A percentile compares a stretch with the other conserved stretches of the same genome.
These are phyloP conservation scores for Bostrychus sinensis DNA, from an alignment of 2,113 vertebrate genomes.

Conservation along the genomic window DNA sequence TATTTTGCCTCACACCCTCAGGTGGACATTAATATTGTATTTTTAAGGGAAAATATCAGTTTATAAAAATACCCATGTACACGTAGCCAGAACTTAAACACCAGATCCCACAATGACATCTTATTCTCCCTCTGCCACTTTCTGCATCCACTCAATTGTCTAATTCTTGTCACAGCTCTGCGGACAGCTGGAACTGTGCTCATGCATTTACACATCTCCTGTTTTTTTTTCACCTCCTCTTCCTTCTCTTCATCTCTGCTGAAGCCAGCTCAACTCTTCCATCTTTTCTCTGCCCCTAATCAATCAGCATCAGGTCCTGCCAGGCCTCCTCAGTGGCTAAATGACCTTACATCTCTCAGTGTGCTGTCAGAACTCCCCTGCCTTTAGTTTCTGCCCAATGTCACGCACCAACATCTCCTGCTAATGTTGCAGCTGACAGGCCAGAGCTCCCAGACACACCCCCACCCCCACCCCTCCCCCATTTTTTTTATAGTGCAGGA, in stretches of 20 bases:
- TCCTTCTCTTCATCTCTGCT: constrained; percentile 14
- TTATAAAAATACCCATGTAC: background rate
- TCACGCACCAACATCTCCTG: constrained; percentile 48
- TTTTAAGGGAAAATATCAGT: no score
- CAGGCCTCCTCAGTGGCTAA: constrained; percentile 65
- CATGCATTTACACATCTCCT: constrained; percentile 20
- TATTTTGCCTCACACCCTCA: background rate
- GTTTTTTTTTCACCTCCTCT: background rate
- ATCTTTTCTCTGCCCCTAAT: constrained; percentile 60
- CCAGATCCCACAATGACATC: background rate
- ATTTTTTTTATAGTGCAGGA: constrained; percentile 27
- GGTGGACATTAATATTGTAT: no score
- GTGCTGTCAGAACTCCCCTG: constrained; percentile 55
- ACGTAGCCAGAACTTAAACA: background rate
- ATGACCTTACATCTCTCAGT: constrained; percentile 67
- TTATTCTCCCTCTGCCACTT: constrained; percentile 6
- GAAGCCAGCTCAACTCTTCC: constrained; percentile 32
- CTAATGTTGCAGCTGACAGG: constrained; percentile 59
- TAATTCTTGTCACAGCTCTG: constrained; percentile 5
- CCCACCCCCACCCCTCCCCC: constrained; percentile 17
- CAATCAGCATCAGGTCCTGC: constrained; percentile 70
- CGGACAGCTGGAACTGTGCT: constrained; percentile 10
- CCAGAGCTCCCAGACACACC: constrained; percentile 55
- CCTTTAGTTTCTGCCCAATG: constrained; percentile 40
- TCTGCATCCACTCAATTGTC: background rate